phyloP scores from a whole-genome alignment of 37 sponge, comb jelly and placozoan species.

The Axinella damicornis region DNA sequence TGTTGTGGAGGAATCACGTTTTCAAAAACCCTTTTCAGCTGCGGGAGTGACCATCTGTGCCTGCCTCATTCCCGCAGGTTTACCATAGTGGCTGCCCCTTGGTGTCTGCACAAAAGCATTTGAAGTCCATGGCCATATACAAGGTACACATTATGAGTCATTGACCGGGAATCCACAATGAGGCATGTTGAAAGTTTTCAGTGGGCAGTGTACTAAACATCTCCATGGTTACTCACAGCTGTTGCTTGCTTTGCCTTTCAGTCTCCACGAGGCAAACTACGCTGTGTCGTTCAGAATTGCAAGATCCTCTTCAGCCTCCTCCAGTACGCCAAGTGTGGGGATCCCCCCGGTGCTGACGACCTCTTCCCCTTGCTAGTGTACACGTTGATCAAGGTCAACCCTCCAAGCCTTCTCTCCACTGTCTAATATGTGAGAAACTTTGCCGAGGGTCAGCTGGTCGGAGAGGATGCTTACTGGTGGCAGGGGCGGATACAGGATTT shows the following conservation, averaged over 20 bases:
- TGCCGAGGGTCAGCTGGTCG: conserved; percentile 37
- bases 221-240: neutral
- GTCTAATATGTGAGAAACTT: conserved; percentile 83
- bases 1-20: too few relatives aligned
- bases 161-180: too few relatives aligned
- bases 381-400: conserved; percentile 88
- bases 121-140: conserved; percentile 51
- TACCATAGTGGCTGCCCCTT: conserved; percentile 83
- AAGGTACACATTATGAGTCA: conserved; percentile 66
- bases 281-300: conserved; percentile 77
- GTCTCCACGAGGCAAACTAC: conserved; percentile 88
- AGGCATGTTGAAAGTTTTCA: too few relatives aligned
- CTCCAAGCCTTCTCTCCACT: conserved; percentile 89
- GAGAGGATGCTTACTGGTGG: conserved; percentile 91
- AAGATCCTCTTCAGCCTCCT: conserved; percentile 78
- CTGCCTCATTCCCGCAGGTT: conserved; percentile 36
- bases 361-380: conserved; percentile 91
- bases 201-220: too few relatives aligned
- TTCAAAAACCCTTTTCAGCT: too few relatives aligned
- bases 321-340: conserved; percentile 63
- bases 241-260: neutral
- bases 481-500: too few relatives aligned
- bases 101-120: conserved; percentile 70
- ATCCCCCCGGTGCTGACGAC: conserved; percentile 92
- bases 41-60: too few relatives aligned